phyloP scores from a whole-genome alignment of 1,140 invertebrate genomes.

The Drosophila pseudoananassae region DNA sequence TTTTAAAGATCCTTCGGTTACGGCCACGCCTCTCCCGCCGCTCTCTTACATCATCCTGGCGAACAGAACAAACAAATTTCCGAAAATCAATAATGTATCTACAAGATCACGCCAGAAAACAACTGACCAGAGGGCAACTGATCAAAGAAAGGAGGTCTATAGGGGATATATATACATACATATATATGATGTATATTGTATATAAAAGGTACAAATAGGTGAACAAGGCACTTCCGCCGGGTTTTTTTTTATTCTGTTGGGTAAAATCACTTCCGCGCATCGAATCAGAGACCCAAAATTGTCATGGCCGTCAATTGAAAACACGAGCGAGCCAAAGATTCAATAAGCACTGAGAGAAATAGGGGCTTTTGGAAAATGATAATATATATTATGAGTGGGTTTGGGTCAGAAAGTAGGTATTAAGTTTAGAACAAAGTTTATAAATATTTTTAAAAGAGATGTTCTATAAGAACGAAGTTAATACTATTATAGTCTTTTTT shows the following conservation, averaged over 20 bases:
- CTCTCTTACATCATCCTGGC: conserved; percentile 33
- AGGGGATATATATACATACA: no score
- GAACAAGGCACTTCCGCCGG: conserved; percentile 62
- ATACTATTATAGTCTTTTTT: no score
- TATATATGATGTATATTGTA: conserved; percentile 2
- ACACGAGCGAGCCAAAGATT: conserved; percentile 42
- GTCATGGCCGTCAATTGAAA: conserved; percentile 77
- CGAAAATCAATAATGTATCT: conserved; percentile 37
- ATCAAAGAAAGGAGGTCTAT: conserved; percentile 34
- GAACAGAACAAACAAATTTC: conserved; percentile 31
- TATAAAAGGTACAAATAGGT: conserved; percentile 11
- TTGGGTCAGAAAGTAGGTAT: no score
- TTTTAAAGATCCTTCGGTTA: no score
- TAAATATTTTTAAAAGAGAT: no score
- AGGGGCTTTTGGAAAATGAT: no score
- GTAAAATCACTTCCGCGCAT: conserved; percentile 78
- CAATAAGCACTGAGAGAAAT: neutral
- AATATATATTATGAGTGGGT: no score
- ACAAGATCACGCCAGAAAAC: conserved; percentile 59
- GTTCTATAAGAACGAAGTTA: no score
- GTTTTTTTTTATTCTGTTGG: conserved; percentile 24
- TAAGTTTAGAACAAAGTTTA: no score
- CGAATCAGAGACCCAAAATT: conserved; percentile 71
- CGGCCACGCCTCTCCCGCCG: conserved; percentile 16
- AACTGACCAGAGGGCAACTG: conserved; percentile 61